Evolutionary conservation across 2,797 vertebrate genomes (phyloP).

Genomic region (Caiman crocodilus): DNA sequence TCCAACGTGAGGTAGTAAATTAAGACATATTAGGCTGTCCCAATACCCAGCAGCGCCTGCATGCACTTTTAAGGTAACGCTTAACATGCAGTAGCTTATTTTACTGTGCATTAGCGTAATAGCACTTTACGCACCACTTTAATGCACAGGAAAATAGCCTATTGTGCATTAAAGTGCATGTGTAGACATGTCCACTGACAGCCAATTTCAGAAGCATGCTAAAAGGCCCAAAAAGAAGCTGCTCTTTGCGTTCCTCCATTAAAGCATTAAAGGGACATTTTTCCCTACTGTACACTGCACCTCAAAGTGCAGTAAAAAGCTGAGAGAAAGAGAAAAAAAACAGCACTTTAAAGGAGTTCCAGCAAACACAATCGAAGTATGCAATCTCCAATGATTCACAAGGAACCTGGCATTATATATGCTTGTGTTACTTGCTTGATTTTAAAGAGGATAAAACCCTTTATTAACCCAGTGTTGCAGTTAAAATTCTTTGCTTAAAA

Average conservation of each 20-base stretch:
- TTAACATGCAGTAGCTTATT: too few relatives aligned
- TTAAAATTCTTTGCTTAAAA: neutral
- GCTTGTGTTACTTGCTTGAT: neutral
- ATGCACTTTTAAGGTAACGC: too few relatives aligned
- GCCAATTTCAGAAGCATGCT: neutral
- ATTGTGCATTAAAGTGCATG: too few relatives aligned
- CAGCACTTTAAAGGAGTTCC: neutral
- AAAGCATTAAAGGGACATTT: neutral
- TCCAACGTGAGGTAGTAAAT: too few relatives aligned
- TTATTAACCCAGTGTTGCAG: neutral
- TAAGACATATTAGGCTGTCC: too few relatives aligned
- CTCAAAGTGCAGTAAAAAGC: neutral
- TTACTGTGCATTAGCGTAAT: too few relatives aligned
- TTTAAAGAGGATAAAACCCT: constrained; percentile 35
- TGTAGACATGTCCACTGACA: neutral
- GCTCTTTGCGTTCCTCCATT: neutral
- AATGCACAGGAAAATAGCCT: too few relatives aligned
- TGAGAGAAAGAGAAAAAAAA: neutral
- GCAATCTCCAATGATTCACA: neutral
- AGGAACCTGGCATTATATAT: neutral
- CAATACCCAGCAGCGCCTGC: too few relatives aligned
- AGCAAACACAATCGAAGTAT: neutral
- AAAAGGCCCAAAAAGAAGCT: neutral
- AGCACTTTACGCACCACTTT: too few relatives aligned
- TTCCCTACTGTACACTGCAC: neutral